Percentiles rank a stretch among this genome's conserved stretches.
phyloP scores from a whole-genome alignment of 37 sponge, comb jelly and placozoan genomes.

The Agelas oroides region DNA sequence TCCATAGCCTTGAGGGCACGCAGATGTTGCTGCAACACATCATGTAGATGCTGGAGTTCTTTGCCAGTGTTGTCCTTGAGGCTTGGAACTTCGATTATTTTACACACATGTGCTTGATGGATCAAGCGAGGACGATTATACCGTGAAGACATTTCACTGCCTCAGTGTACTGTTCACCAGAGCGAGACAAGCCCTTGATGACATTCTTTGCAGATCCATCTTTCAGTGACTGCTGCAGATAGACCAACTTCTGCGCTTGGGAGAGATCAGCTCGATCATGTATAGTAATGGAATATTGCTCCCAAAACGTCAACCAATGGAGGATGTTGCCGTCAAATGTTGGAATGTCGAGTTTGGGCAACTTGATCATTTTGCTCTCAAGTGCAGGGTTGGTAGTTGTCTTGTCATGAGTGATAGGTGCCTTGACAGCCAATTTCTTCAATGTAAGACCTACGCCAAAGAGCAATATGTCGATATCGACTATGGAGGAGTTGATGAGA shows the following conservation, averaged over 20 bases:
- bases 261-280: background rate
- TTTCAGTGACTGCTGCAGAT: slow-evolving; percentile 24
- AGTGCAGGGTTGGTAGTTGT: background rate
- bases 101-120: slow-evolving; percentile 19
- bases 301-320: slow-evolving; percentile 35
- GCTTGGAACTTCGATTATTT: background rate
- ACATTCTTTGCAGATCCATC: slow-evolving; percentile 30
- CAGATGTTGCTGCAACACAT: slow-evolving; percentile 5
- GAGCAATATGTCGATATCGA: background rate
- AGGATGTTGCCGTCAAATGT: slow-evolving; percentile 23
- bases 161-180: slow-evolving; percentile 24
- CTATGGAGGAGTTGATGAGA: background rate
- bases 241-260: slow-evolving; percentile 15
- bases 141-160: background rate
- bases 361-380: slow-evolving; percentile 1
- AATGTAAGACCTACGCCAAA: background rate
- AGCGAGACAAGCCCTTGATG: slow-evolving; percentile 17
- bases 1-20: slow-evolving; percentile 25
- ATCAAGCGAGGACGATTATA: slow-evolving; percentile 23
- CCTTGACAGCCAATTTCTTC: background rate
- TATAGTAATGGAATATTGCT: slow-evolving; percentile 29
- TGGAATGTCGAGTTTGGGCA: slow-evolving; percentile 28
- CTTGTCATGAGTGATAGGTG: background rate
- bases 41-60: slow-evolving; percentile 21
- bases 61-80: slow-evolving; percentile 25